These are phyloP conservation scores for Oncorhynchus mykiss DNA, from an alignment of 2,113 vertebrate genomes.

Conservation along the genomic window DNA sequence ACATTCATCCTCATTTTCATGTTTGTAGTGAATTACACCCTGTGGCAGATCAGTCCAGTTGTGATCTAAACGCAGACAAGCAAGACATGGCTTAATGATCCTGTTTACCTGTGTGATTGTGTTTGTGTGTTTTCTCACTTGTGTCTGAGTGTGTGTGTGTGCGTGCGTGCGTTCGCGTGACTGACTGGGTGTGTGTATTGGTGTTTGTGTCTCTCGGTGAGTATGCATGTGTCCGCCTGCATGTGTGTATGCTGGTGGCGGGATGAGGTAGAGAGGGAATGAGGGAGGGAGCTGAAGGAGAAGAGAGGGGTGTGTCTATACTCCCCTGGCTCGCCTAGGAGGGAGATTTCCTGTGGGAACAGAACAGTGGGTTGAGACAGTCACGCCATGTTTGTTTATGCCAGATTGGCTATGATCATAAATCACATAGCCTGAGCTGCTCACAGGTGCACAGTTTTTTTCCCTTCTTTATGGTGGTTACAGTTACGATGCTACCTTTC, in stretches of 20 bases:
- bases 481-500: background rate
- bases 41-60: background rate
- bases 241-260: background rate
- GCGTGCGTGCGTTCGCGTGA: background rate
- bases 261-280: background rate
- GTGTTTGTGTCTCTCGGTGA: background rate
- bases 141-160: background rate
- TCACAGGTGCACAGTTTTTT: slow-evolving; percentile 50
- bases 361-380: slow-evolving; percentile 19
- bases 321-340: background rate
- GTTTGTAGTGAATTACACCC: background rate
- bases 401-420: slow-evolving; percentile 42
- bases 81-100: slow-evolving; percentile 36
- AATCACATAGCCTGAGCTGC: slow-evolving; percentile 37
- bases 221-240: slow-evolving; percentile 20
- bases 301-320: slow-evolving; percentile 11
- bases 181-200: background rate
- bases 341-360: slow-evolving; percentile 14
- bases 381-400: slow-evolving; percentile 55
- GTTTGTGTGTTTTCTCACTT: background rate
- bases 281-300: background rate
- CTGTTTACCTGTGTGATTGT: background rate
- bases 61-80: slow-evolving; percentile 45
- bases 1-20: background rate
- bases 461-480: background rate